phyloP scores from a whole-genome alignment of 2,888 invertebrate genomes.

The Drosophila dives region DNA sequence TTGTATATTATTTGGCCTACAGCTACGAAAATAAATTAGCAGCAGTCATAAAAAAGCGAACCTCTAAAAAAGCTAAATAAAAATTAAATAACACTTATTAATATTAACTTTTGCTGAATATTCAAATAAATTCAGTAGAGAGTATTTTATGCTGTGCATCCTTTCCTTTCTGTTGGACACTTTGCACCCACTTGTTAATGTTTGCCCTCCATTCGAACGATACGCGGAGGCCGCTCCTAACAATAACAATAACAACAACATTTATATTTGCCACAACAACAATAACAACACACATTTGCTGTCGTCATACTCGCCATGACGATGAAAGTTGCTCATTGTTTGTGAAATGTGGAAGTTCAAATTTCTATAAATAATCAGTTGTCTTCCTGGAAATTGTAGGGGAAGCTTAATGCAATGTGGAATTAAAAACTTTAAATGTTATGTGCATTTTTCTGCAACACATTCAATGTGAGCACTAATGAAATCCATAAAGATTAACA shows the following conservation, averaged over 20 bases:
- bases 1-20: not conserved
- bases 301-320: slow-evolving; percentile 56
- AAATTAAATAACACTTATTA: not conserved
- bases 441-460: slow-evolving; percentile 21
- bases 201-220: slow-evolving; percentile 55
- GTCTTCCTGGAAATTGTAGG: slow-evolving; percentile 21
- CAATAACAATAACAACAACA: slow-evolving; percentile 31
- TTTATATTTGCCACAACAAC: slow-evolving; percentile 29
- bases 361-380: slow-evolving; percentile 47
- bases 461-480: slow-evolving; percentile 36
- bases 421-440: slow-evolving; percentile 1
- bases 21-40: not conserved
- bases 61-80: not conserved
- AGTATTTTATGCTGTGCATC: not conserved
- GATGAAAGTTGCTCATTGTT: slow-evolving; percentile 15
- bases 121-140: not conserved
- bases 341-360: slow-evolving; percentile 53
- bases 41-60: not conserved
- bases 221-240: slow-evolving; percentile 38
- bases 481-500: slow-evolving; percentile 60
- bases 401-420: not conserved
- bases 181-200: slow-evolving; percentile 70
- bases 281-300: slow-evolving; percentile 39
- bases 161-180: slow-evolving; percentile 22
- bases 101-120: not conserved